Conservation (phyloP, 2,888 invertebrate species). For the Pammene fasciana region DNA sequence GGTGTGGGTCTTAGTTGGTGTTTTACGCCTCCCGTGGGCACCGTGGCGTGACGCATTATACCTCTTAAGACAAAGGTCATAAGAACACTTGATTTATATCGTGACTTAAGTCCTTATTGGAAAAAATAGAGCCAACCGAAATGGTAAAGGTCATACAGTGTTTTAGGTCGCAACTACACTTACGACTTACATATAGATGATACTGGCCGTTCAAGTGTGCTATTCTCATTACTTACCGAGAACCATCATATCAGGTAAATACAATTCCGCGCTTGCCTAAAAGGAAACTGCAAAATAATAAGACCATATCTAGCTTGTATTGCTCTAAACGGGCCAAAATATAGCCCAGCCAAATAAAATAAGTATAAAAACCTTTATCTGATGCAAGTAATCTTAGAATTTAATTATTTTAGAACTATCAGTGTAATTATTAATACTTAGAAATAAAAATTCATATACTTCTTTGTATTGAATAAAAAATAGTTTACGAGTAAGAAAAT, state of each 20-base stretch:
- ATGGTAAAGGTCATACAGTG: slow-evolving; percentile 12
- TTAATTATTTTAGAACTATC: too few relatives aligned
- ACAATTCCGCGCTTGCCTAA: background rate
- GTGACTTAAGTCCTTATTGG: background rate
- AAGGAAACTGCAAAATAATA: background rate
- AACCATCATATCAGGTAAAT: background rate
- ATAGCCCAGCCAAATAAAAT: too few relatives aligned
- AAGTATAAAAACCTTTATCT: too few relatives aligned
- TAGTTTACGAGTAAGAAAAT: too few relatives aligned
- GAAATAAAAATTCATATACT: too few relatives aligned
- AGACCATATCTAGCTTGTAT: too few relatives aligned
- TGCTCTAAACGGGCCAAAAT: too few relatives aligned
- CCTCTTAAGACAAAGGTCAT: slow-evolving; percentile 16
- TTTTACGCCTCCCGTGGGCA: slow-evolving; percentile 68
- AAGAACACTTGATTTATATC: background rate
- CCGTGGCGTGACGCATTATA: slow-evolving; percentile 57
- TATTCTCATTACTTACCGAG: background rate
- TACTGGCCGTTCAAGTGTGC: background rate
- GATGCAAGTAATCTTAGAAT: too few relatives aligned
- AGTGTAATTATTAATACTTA: too few relatives aligned
- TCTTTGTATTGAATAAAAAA: too few relatives aligned
- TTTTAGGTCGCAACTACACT: slow-evolving; percentile 5
- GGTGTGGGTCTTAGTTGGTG: slow-evolving; percentile 65
- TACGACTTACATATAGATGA: slow-evolving; percentile 5
- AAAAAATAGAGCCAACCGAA: background rate